phyloP scores from a whole-genome alignment of 1,140 invertebrate genomes.

The Sitodiplosis mosellana region DNA sequence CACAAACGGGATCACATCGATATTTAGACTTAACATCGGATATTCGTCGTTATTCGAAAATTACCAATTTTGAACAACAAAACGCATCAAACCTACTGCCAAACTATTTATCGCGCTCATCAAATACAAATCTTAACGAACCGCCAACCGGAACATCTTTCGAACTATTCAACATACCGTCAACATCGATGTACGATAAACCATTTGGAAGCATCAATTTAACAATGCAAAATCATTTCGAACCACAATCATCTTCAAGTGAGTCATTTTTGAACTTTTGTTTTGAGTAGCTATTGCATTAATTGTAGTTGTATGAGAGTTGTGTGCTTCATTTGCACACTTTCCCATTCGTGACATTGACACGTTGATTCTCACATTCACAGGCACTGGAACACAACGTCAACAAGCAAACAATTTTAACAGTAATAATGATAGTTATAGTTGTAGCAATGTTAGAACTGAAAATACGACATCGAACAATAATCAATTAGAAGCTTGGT shows the following conservation, averaged over 20 bases:
- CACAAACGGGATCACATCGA: background rate
- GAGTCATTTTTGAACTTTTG: no score
- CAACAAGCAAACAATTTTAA: no score
- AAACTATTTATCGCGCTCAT: background rate
- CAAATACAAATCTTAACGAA: background rate
- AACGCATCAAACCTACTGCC: background rate
- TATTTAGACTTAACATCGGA: background rate
- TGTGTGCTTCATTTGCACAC: no score
- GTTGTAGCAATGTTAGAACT: no score
- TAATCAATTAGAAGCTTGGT: no score
- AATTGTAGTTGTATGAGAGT: no score
- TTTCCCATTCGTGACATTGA: no score
- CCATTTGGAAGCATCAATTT: background rate
- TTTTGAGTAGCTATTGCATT: no score
- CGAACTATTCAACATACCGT: background rate
- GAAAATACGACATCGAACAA: no score
- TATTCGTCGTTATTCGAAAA: background rate
- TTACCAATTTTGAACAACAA: background rate
- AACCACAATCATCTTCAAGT: background rate
- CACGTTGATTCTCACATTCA: no score
- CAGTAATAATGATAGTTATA: no score
- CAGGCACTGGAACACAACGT: no score
- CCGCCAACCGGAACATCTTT: background rate
- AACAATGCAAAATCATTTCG: slow-evolving; percentile 1
- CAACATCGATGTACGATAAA: background rate